Base-by-base conservation (phyloP, 2,888 invertebrate genomes). In the Himalopsyche tibetana region DNA sequence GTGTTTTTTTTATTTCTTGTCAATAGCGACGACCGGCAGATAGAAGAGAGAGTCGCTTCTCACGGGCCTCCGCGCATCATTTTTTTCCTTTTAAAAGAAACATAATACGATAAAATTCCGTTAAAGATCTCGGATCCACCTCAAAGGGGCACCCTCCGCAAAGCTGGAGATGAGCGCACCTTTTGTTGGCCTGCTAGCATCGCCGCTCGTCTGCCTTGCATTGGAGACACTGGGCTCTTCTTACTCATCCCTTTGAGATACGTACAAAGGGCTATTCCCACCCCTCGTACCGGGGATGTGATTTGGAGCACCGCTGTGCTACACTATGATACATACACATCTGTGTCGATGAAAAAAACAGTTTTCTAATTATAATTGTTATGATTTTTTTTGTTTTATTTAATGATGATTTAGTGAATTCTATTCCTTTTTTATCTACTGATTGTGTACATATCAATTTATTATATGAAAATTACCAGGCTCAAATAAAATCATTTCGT, bases 31-130 rank as follows among this genome's bases (percentile, higher is more conserved):
- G 74, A 74, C 74, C 74, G 74, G 74, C 74, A 74, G 74, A 74
- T 74, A 74, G 74, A 74, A 38, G 51, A 45, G 19, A 82, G 40
- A 82, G 83, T 83, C 81, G 81, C 86, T 86, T 86, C 86, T 86
- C 86, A 87, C 84, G 83, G 87, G 85, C 74, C 74, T 74, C 56
- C 74, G 74, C 36, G 36, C 74, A 74, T 36, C 42, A 80, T 42
- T 80, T 42, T 80, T 51, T 45, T 42, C 45, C 80, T 42, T 42
- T 55, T 55, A 40, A 42, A 38, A 85, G 88, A 85, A 88, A 88
- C 69, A 88, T 88, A 88, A 88, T 88, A 87, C 88, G 82, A 40
- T 82, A 86, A 87, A 88, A 87, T 87, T 87, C 88, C 88, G 88
- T 88, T 88, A 88, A 86, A 85, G 84, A 88, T 85, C 84, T 88